These are phyloP conservation scores for Anabacerthia variegaticeps DNA, from an alignment of 2,797 vertebrate genomes.

Conservation along the genomic window DNA sequence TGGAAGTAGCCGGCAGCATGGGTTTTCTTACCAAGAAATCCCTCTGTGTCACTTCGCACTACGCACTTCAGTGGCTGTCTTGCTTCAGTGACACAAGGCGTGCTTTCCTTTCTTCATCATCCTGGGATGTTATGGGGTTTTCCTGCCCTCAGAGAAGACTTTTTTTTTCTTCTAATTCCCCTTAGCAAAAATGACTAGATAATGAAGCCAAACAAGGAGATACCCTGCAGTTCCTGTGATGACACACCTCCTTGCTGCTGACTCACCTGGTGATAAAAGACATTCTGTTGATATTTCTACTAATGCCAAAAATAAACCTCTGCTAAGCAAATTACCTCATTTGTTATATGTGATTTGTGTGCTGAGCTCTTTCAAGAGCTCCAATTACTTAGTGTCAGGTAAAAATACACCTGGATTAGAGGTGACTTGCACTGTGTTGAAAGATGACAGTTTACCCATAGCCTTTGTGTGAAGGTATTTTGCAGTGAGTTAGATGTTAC, in stretches of 20 bases:
- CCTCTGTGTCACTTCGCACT: constrained; percentile 53
- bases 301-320: constrained; percentile 35
- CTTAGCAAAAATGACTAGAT: constrained; percentile 53
- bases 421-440: not conserved
- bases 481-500: not conserved
- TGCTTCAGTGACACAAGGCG: constrained; percentile 50
- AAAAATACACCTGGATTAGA: not conserved
- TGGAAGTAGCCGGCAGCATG: not conserved
- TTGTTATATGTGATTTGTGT: not conserved
- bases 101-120: constrained; percentile 67
- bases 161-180: not conserved
- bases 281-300: constrained; percentile 20
- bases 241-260: constrained; percentile 70
- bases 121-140: constrained; percentile 54
- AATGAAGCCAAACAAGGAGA: constrained; percentile 62
- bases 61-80: constrained; percentile 22
- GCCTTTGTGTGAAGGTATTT: not conserved
- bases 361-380: not conserved
- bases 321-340: constrained; percentile 10
- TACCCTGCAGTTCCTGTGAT: constrained; percentile 51
- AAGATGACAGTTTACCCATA: not conserved
- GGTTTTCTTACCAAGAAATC: constrained; percentile 31
- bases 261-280: constrained; percentile 53
- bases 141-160: constrained; percentile 54
- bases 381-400: not conserved